Conservation (phyloP, 2,797 vertebrate species). For the Rachycentron canadum region DNA sequence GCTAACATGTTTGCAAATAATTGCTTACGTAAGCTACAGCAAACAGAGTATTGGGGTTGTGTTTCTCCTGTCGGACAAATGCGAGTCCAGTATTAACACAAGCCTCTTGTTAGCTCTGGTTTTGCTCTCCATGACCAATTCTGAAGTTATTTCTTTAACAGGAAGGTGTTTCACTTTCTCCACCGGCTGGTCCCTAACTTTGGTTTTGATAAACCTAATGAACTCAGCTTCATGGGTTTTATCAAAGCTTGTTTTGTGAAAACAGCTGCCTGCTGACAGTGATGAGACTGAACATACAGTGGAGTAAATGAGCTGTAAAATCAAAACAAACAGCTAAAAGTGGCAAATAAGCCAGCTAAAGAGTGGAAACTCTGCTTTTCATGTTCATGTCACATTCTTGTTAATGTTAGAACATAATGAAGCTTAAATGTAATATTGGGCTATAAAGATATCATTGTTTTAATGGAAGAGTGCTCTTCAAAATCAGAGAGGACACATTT, state of each 20-base stretch:
- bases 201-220: not conserved
- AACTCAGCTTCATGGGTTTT: not conserved
- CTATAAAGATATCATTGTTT: not conserved
- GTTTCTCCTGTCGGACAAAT: not conserved
- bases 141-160: not conserved
- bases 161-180: not conserved
- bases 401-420: not conserved
- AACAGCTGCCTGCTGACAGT: not conserved
- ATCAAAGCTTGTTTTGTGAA: conserved; percentile 1
- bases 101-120: not conserved
- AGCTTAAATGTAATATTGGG: no score
- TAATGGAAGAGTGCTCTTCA: not conserved
- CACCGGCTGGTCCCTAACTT: not conserved
- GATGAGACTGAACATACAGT: not conserved
- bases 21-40: not conserved
- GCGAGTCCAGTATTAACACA: not conserved
- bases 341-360: not conserved
- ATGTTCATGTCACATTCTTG: not conserved
- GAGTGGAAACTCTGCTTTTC: not conserved
- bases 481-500: not conserved
- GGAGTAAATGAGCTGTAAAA: conserved; percentile 4
- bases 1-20: no score
- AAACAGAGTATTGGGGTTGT: not conserved
- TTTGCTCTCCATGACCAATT: not conserved
- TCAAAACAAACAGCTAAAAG: conserved; percentile 22